Base-by-base conservation (phyloP, 1,140 invertebrate genomes). In the Ceratosolen fusciceps region DNA sequence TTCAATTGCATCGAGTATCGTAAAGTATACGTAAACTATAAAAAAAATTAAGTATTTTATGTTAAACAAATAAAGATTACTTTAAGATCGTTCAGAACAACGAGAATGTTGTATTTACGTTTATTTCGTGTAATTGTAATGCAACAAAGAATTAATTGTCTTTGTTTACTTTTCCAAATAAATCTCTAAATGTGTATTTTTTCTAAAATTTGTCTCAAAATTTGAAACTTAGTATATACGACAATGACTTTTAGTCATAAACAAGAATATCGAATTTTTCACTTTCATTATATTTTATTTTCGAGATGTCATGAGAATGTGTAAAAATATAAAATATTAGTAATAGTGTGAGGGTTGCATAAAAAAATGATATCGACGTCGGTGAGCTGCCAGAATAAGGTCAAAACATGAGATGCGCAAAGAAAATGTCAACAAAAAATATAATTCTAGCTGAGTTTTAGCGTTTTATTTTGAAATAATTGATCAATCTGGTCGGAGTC, bases 321-420 rank as follows among this genome's bases (percentile, higher is more conserved):
- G 19, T 60, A 12, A 5, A 60, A 60, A 60, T 43, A 60, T 60
- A 4, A 16, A 60, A 60, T 31, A 60, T 60, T 60, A 31, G n/a
- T 31, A 60, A 60, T 31, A 31, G 26, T n/a, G n/a, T n/a, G n/a
- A n/a, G 19, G 31, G 29, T 60, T 60, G 29, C 29, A 1, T 60
- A 16, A 58, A 60, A 60, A 60, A 60, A 43, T 60, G 58, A 60
- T 14, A 14, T 60, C 58, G 29, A 60, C 29, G 29, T 58, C 31
- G 19, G 16, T 37, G 21, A 65, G 37, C n/a, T 65, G 16, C 31
- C 31, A 65, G 37, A 65, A 37, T 29, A 62, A 62, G 29, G 29
- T 19, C 21, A 37, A 31, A 31, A 37, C n/a, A 7, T 8, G 24
- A 9, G 10, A 21, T 37, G 21, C n/a, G n/a, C 10, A 65, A 65